These are phyloP conservation scores for Dryoscopus gambensis DNA, from an alignment of 2,113 vertebrate genomes.

Conservation along the genomic window DNA sequence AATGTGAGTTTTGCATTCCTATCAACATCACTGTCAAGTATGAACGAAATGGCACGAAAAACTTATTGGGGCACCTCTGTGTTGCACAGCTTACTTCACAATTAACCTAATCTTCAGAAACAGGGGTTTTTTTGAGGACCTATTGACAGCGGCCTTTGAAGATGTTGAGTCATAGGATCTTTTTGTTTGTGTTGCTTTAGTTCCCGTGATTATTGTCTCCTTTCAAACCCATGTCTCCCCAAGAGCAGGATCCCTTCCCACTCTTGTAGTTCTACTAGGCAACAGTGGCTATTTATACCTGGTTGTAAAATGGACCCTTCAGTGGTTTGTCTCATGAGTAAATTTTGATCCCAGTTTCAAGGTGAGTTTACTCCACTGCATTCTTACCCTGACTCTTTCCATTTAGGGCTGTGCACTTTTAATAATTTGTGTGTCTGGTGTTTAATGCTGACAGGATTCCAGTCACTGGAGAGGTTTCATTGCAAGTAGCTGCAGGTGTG, in stretches of 20 bases:
- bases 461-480: constrained; percentile 82
- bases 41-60: not conserved
- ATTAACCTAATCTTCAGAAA: not conserved
- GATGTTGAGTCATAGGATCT: not conserved
- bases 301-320: constrained; percentile 13
- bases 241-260: not conserved
- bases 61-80: not conserved
- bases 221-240: not conserved
- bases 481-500: constrained; percentile 83
- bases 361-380: constrained; percentile 75
- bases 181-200: not conserved
- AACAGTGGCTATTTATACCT: constrained; percentile 8
- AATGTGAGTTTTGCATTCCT: not conserved
- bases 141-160: not conserved
- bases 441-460: constrained; percentile 85
- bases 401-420: constrained; percentile 70
- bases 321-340: constrained; percentile 70
- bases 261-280: not conserved
- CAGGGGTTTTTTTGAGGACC: not conserved
- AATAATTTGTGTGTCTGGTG: constrained; percentile 80
- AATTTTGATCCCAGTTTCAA: constrained; percentile 68
- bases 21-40: not conserved
- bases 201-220: not conserved
- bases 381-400: constrained; percentile 66
- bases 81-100: not conserved